Evolutionary conservation across 2,888 invertebrate genomes (phyloP).

Genomic region (Tuberolachnus salignus): DNA sequence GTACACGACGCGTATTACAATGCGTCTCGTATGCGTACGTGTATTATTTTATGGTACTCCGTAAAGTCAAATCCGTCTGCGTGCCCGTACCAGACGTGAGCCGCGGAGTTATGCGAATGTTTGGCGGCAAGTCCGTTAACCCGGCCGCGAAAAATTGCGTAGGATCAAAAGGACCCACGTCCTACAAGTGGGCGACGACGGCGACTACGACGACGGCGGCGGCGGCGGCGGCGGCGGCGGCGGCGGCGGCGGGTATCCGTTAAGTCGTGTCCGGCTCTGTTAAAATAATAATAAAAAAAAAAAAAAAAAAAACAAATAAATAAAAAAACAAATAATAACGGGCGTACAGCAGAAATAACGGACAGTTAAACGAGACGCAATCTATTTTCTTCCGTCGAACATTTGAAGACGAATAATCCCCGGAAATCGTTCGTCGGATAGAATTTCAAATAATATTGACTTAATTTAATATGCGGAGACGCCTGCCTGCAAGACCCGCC

Average conservation of each 20-base stretch:
- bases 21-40: neutral
- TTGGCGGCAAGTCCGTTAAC: constrained; percentile 42
- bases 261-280: too few relatives aligned
- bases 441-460: too few relatives aligned
- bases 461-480: too few relatives aligned
- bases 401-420: too few relatives aligned
- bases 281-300: neutral
- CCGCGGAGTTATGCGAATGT: neutral
- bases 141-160: constrained; percentile 33
- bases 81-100: neutral
- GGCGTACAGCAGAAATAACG: too few relatives aligned
- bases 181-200: neutral
- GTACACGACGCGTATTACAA: neutral
- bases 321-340: neutral
- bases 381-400: too few relatives aligned
- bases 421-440: too few relatives aligned
- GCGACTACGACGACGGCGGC: neutral
- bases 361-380: too few relatives aligned
- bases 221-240: neutral
- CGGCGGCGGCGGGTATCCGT: too few relatives aligned
- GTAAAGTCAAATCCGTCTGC: too few relatives aligned
- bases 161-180: constrained; percentile 22
- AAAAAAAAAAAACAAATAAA: neutral
- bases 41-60: neutral
- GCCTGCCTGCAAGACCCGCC: too few relatives aligned